phyloP scores from a whole-genome alignment of 2,113 vertebrate genomes.

The Ploceus nigricollis region DNA sequence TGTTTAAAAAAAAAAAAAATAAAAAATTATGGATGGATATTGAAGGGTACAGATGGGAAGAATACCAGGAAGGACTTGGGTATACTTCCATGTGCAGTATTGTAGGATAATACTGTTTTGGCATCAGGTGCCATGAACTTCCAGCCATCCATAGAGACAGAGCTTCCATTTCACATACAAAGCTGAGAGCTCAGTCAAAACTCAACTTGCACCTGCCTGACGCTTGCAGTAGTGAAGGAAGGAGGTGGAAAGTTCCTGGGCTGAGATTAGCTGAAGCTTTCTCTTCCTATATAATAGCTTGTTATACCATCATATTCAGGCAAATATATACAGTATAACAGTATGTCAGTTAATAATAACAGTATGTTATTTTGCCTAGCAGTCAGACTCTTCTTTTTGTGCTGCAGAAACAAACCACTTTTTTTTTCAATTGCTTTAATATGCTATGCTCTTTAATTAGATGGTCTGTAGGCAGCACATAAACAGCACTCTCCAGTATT shows the following conservation, averaged over 20 bases:
- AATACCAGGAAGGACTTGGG: rapidly evolving
- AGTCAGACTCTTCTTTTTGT: background rate
- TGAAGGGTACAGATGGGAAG: background rate
- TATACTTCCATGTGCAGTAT: background rate
- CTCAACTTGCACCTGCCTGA: background rate
- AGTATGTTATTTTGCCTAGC: background rate
- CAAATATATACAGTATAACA: background rate
- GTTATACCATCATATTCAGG: background rate
- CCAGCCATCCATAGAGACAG: background rate
- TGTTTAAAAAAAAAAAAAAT: background rate
- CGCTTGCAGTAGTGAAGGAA: background rate
- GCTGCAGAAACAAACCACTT: background rate
- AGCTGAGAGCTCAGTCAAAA: background rate
- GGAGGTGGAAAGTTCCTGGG: background rate
- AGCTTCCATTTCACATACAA: background rate
- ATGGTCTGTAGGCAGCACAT: background rate
- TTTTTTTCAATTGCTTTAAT: background rate
- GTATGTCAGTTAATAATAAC: background rate
- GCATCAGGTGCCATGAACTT: background rate
- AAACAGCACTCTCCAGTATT: background rate
- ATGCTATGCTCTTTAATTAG: slow-evolving; percentile 5
- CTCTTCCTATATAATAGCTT: background rate
- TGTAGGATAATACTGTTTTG: background rate
- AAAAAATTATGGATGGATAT: background rate
- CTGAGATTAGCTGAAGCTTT: background rate